Base-by-base conservation (phyloP, 2,113 vertebrate genomes). In the Tragelaphus buxtoni region DNA sequence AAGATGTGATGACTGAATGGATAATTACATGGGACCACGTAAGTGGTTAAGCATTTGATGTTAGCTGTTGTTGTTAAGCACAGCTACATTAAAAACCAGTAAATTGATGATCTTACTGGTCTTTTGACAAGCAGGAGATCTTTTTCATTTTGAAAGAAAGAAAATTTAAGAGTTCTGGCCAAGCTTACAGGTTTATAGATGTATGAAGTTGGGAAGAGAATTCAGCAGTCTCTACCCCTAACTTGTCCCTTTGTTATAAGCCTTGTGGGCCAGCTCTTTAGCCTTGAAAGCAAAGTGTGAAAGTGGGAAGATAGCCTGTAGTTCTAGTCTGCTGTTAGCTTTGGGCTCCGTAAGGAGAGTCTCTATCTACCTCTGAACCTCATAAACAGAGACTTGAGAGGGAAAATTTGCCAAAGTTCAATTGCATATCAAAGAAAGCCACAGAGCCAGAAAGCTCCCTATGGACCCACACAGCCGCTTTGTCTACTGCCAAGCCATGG, bases 391-490 rank as follows among this genome's bases (percentile, higher is more conserved):
- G 89, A 91, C 96, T 95, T 56, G 97, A 76, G 89, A 95, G 84
- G 97, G 98, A 96, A 98, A 98, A 98, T 77, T 93, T 97, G 91
- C 92, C 97, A 98, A 98, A 96, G 77, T 97, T 97, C 97, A 97
- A 95, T 90, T 97, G 95, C 92, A 61, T 95, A 98, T 97, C 98
- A 98, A 98, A 98, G 88, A 96, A 95, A 98, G 95, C 96, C 96
- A 97, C 14, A 97, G 95, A 98, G 96, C 96, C 88, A 55, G 69
- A 97, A 94, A 97, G 85, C 72, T 98, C 98, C 97, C 81, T 42
- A 90, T 49, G 96, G 97, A 98, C 90, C 53, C 94, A 89, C 96
- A 97, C 0, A 97, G 95, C 88, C 10, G 11, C 96, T 97, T 82
- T 97, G 95, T 98, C 60, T 93, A 91, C 90, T 84, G 95, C 95